Evolutionary conservation across 2,888 invertebrate species (phyloP), one percentile per base, ranked within the genome.

Genomic region (Epiblema foenella): DNA sequence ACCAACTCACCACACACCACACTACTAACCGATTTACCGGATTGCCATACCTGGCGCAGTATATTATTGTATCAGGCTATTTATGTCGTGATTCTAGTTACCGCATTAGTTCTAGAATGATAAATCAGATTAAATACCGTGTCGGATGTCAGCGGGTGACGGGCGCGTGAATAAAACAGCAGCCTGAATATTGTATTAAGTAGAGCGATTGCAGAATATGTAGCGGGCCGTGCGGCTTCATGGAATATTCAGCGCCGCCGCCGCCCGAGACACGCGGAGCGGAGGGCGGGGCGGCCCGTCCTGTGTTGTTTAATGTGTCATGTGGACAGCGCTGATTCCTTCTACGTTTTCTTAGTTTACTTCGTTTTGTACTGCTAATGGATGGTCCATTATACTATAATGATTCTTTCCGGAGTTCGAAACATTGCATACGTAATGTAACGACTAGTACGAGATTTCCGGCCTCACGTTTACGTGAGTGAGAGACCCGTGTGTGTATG

Each of bases 141-240:
- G 15, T 63, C 15, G 10, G 15, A 15, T 51, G 15, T 29, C 7
- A 29, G 24, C 33, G 1, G 64, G 15, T 37, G 54, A 11, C 39
- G 39, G 1, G 7, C 11, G 7, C 4, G 20, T 52, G 52, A 54
- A 64, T 64, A 64, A 64, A 39, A 17, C 39, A 39, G 52, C 10
- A 24, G 52, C 18, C 5, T 64, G 63, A 63, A 63, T 63, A 63
- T 63, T 63, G 37, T 29, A 63, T 51, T 39, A 64, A 52, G 64
- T 54, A 52, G 24, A 29, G 15, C 51, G 39, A 37, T 52, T 54
- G 20, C 52, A 24, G 64, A 62, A 29, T 9, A 29, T 18, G 62
- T 17, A 11, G 17, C 18, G 15, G 29, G 11, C 33, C 17, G 59
- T 7, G 39, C 20, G 59, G 63, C 63, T 7, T 64, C 63, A 64